A percentile compares a stretch with the other conserved stretches of the same genome.
These are phyloP conservation scores for Allobates femoralis DNA, from an alignment of 2,797 vertebrate species.

Conservation along the genomic window DNA sequence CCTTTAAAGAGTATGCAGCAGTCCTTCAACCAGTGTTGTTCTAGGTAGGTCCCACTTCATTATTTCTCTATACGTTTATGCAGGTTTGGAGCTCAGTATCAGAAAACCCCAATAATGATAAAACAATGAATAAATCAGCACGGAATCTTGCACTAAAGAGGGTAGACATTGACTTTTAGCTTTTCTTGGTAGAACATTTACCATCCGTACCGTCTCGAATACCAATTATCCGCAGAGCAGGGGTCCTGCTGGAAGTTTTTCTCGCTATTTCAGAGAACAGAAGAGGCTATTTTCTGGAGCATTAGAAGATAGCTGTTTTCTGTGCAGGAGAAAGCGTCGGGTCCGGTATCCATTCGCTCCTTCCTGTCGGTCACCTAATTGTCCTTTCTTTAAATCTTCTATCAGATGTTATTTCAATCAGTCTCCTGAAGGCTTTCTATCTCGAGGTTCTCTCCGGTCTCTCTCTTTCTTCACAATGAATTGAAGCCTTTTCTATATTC, in stretches of 20 bases:
- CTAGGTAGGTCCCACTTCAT: not conserved
- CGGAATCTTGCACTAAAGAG: not conserved
- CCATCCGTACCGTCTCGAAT: conserved; percentile 62
- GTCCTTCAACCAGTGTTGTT: not conserved
- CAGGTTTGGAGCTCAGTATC: not conserved
- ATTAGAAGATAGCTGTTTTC: conserved; percentile 70
- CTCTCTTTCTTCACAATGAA: conserved; percentile 27
- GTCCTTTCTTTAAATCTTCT: conserved; percentile 68
- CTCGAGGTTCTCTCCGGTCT: conserved; percentile 70
- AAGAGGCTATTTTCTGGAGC: conserved; percentile 69
- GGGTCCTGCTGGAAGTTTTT: conserved; percentile 65
- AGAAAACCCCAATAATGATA: not conserved
- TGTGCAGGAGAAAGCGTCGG: conserved; percentile 70
- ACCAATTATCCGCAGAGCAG: conserved; percentile 64
- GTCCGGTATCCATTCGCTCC: conserved; percentile 74
- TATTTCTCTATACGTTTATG: not conserved
- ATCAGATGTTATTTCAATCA: conserved; percentile 80
- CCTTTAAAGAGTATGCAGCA: not conserved
- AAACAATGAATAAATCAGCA: not conserved
- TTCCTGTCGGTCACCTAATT: conserved; percentile 79
- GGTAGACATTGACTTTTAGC: not conserved
- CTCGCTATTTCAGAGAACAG: conserved; percentile 67
- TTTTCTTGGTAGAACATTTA: conserved; percentile 64
- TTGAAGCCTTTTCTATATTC: conserved; percentile 61
- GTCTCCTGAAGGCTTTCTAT: conserved; percentile 76